Base-by-base conservation (phyloP, 2,888 invertebrate species). In the Mythimna impura region DNA sequence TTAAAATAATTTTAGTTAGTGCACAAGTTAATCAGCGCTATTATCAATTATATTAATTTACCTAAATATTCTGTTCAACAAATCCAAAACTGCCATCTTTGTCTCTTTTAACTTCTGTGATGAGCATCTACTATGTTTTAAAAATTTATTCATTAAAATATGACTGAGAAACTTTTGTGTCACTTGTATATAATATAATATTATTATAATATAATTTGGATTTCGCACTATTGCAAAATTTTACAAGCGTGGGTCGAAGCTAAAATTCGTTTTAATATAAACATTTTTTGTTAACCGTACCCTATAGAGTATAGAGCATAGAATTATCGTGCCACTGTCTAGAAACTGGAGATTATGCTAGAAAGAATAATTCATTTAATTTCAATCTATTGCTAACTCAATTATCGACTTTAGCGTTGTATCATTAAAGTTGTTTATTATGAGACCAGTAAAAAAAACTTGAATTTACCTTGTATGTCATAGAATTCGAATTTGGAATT, bases 111-210 rank as follows among this genome's bases (percentile, higher is more conserved):
- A 30, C 8, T 76, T 30, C 12, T 43, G 30, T 17, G 47, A 30
- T 47, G 69, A 47, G 36, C 10, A 17, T 30, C 17, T 14, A 76
- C 30, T n/a, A 57, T 73, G 17, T 55, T 73, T 73, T 22, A 40
- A 77, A 77, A 68, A 40, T 8, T 40, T 57, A 57, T 78, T 78
- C 3, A 73, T 69, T 69, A 14, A 47, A 77, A 77, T 77, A 78
- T 77, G 81, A 76, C 76, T 76, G 80, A 76, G 30, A 73, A 77
- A 74, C 80, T 58, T 57, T 74, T 62, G 72, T 71, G 72, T 62
- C 65, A 66, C 66, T 63, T 66, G 60, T 74, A 58, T 77, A 74
- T 66, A 52, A 73, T 47, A 55, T 72, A 52, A 73, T 47, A 55
- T 72, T 58, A n/a, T 50, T 50, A 36, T 57, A 22, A 40, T 68